Evolutionary conservation across 2,113 vertebrate genomes (phyloP), one percentile per base, ranked within the genome.

Genomic region (Heterotis niloticus): DNA sequence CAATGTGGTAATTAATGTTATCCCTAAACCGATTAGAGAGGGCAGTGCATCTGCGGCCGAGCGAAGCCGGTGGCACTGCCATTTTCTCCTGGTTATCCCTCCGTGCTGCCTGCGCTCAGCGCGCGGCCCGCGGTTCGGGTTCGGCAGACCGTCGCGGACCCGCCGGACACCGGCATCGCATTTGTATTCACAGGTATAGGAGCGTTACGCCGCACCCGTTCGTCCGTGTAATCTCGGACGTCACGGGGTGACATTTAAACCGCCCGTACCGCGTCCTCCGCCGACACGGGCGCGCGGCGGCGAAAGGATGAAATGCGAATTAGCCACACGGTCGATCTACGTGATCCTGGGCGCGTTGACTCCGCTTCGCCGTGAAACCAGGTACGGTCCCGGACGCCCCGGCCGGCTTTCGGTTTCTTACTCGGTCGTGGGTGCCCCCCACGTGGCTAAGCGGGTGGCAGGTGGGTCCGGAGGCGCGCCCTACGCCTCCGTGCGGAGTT

Each of bases 1-100:
- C 94, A 95, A 94, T 94, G 92, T 93, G 92, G 95, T 96, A 98
- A 98, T 99, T 99, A 98, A 98, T 96, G 95, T 96, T 96, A 95
- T 94, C 95, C 95, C 92, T 95, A 96, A 96, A 95, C 94, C 95
- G 95, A 95, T 98, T 98, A 98, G 94, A 91, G 91, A 70, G 85
- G 92, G 89, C 88, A 90, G 90, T 91, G 91, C 87, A 91, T 88
- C 88, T 83, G 84, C 91, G 89, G 84, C 91, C 91, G 88, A 91
- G 90, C 81, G 9, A 85, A 29, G 82, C 81, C 88, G 93, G 91
- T 85, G 86, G 91, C 88, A 83, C 86, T 78, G 82, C 83, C 11
- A 85, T 89, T 90, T 91, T 90, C 90, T 90, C 90, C 91, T 80
- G 84, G 80, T 86, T 87, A 66, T 80, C 54, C 76, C 78, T 83